These are phyloP conservation scores for Echiichthys vipera DNA, from an alignment of 2,797 vertebrate genomes.

Conservation along the genomic window DNA sequence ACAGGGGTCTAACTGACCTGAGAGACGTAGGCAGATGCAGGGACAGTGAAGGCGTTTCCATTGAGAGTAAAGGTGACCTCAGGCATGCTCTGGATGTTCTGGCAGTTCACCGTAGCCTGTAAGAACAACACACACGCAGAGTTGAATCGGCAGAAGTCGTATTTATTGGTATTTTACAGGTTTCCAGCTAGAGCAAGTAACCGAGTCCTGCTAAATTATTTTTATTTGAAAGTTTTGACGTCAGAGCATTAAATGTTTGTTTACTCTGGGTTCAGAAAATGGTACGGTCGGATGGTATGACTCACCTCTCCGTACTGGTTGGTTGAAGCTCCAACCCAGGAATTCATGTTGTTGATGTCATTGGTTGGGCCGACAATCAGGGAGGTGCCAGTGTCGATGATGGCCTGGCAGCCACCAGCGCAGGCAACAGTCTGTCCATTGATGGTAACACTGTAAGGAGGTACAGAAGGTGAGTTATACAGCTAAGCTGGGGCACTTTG, in stretches of 20 bases:
- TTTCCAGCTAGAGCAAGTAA: constrained; percentile 48
- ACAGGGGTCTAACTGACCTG: constrained; percentile 53
- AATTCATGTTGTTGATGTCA: constrained; percentile 74
- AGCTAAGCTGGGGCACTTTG: not conserved
- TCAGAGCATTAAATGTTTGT: constrained; percentile 50
- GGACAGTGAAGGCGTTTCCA: constrained; percentile 58
- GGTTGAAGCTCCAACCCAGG: constrained; percentile 65
- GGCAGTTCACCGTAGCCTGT: constrained; percentile 71
- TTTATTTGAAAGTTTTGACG: constrained; percentile 59
- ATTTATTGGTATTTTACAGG: constrained; percentile 60
- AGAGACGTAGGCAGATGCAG: constrained; percentile 68
- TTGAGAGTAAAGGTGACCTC: constrained; percentile 75
- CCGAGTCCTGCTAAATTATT: constrained; percentile 46
- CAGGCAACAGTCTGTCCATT: constrained; percentile 76
- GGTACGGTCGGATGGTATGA: constrained; percentile 37
- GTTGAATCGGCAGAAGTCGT: constrained; percentile 11
- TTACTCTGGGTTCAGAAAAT: constrained; percentile 55
- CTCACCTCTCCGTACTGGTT: constrained; percentile 73
- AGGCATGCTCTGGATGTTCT: constrained; percentile 66
- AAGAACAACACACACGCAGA: constrained; percentile 24
- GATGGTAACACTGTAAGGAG: constrained; percentile 60
- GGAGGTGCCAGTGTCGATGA: constrained; percentile 81
- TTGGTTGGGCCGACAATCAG: constrained; percentile 72
- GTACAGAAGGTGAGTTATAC: not conserved
- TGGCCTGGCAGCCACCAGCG: constrained; percentile 76